Evolutionary conservation across 2,113 vertebrate genomes (phyloP).

Genomic region (Xiphorhynchus elegans): DNA sequence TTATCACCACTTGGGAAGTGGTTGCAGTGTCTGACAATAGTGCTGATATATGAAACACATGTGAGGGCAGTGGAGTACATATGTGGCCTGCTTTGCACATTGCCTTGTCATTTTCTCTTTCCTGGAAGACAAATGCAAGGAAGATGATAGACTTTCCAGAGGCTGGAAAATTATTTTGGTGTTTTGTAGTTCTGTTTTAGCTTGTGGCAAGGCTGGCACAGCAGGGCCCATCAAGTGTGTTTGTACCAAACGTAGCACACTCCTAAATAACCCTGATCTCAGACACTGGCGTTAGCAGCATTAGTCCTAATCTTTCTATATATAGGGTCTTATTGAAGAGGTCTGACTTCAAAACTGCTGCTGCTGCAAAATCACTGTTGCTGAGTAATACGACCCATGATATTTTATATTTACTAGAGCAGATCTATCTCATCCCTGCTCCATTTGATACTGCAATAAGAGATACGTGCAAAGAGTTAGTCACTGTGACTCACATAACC

Average conservation of each 20-base stretch:
- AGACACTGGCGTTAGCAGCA: neutral
- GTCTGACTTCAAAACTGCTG: constrained; percentile 73
- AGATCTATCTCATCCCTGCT: constrained; percentile 49
- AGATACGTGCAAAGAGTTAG: constrained; percentile 69
- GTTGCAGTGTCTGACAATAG: neutral
- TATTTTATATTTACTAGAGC: constrained; percentile 67
- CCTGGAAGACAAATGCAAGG: constrained; percentile 14
- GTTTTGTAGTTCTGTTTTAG: neutral
- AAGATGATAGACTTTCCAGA: neutral
- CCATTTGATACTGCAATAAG: constrained; percentile 73
- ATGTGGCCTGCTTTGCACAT: neutral
- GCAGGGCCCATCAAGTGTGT: fast-evolving
- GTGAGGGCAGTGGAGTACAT: neutral
- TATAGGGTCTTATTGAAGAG: constrained; percentile 61
- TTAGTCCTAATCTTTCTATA: constrained; percentile 40
- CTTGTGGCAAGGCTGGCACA: neutral
- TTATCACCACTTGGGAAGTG: neutral
- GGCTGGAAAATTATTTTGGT: neutral
- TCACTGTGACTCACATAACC: constrained; percentile 71
- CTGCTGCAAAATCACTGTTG: constrained; percentile 68
- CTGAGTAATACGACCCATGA: constrained; percentile 74
- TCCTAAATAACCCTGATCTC: constrained; percentile 54
- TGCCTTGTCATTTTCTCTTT: neutral
- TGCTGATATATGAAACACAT: constrained; percentile 6
- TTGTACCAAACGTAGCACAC: neutral